Evolutionary conservation across 2,797 vertebrate genomes (phyloP), one percentile per base, ranked within the genome.

Genomic region (Xenops minutus): DNA sequence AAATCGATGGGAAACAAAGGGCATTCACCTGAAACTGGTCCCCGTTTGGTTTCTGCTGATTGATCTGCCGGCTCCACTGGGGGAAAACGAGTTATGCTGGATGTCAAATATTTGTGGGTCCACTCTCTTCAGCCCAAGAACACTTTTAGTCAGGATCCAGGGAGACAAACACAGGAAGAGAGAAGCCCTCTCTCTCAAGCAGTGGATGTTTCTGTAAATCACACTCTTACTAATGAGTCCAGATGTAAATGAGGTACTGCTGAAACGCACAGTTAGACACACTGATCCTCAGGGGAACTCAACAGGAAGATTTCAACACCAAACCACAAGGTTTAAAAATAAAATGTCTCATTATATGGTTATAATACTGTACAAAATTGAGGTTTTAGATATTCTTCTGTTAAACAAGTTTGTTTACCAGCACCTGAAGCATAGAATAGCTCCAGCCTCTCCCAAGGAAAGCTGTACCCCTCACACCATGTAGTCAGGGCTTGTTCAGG

Each of bases 11-110:
- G 77, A 94, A 95, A 96, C 82, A 78, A 96, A 96, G 87, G 85
- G 75, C 96, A 96, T 49, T 77, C 92, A 66, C 95, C 95, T 87
- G 85, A 96, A 97, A 94, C 88, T 32, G 80, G 77, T 89, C 95
- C 80, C 83, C 21, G 1, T 96, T 95, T 96, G 82, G 91, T 85
- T 97, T 92, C 96, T 96, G 82, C 86, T 91, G 94, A 95, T 85
- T 76, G 96, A 88, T 55, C 92, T 94, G 67, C 92, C 95, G 95
- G 72, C 92, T 91, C 85, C 75, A 26, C 76, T 3, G 12, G 78
- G 39, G 83, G 72, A 85, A 96, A 92, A 96, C 74, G 93, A 94
- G 90, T 89, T 78, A 27, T 26, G 21, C 63, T 51, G 73, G 95
- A 67, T 94, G 81, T 52, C 52, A 95, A 51, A 72, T 93, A 74